These are phyloP conservation scores for Pangasius krempfi DNA, from an alignment of 2,797 vertebrate genomes.

Conservation along the genomic window DNA sequence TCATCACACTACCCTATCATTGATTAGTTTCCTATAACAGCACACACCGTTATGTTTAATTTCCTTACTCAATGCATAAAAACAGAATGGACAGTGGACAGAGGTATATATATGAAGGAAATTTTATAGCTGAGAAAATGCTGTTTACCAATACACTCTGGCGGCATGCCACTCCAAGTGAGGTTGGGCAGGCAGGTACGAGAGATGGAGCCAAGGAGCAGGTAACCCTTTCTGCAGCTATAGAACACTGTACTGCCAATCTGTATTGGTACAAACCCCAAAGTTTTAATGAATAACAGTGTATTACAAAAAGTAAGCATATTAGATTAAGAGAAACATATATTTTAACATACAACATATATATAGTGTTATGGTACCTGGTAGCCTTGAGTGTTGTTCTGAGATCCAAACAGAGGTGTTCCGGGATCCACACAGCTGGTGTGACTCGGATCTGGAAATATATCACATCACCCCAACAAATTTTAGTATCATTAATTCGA, in stretches of 20 bases:
- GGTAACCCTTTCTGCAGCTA: conserved; percentile 93
- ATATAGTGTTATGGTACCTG: conserved; percentile 76
- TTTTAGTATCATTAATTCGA: not conserved
- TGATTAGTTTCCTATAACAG: not conserved
- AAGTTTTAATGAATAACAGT: conserved; percentile 16
- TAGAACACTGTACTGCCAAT: conserved; percentile 90
- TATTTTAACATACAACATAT: not conserved
- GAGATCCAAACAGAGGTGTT: conserved; percentile 86
- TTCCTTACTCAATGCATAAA: not conserved
- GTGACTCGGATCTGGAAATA: conserved; percentile 86
- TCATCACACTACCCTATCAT: not conserved
- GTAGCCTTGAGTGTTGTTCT: conserved; percentile 95
- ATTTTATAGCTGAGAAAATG: conserved; percentile 66
- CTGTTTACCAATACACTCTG: conserved; percentile 90
- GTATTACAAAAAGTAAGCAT: not conserved
- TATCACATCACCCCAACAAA: not conserved
- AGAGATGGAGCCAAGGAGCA: conserved; percentile 94
- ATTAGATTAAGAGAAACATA: not conserved
- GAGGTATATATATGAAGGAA: not conserved
- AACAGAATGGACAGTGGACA: conserved; percentile 13
- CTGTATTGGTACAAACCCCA: conserved; percentile 67
- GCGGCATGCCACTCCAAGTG: conserved; percentile 94
- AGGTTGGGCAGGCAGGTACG: conserved; percentile 95
- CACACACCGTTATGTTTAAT: not conserved
- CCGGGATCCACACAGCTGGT: conserved; percentile 90